Base-by-base conservation (phyloP, 2,888 invertebrate species). In the Dexiosoma caninum region DNA sequence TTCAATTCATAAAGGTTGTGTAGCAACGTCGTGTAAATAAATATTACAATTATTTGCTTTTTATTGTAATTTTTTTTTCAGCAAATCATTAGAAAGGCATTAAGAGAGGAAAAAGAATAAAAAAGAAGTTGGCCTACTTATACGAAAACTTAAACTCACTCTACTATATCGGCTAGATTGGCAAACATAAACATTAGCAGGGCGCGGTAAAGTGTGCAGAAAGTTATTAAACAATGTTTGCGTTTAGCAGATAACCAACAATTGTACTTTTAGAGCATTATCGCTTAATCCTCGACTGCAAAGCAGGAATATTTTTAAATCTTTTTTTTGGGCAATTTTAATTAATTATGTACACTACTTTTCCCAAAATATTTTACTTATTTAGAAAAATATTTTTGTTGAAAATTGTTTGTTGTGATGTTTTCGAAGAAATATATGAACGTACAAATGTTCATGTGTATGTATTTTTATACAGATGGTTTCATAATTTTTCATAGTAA, bases 61-160 rank as follows among this genome's bases (percentile, higher is more conserved):
- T 51, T 30, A 51, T 51, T 53, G 30, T 53, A 27, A 2, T 23
- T 42, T 57, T 62, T 64, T 71, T 57, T 42, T n/a, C 66, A 42
- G 42, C 23, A 78, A 67, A 60, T 59, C 14, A 67, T 62, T 76
- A 67, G 71, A 80, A 80, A 80, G 75, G 59, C 66, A 66, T 66
- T 59, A 19, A 21, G 16, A 35, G 23, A 12, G 16, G 55, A 57
- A 72, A 55, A 64, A 70, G 60, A 75, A 59, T 66, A 53, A 60
- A 71, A 77, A 81, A 71, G 80, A 81, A 81, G 80, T 81, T 81
- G 80, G 76, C 80, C 80, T 81, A 81, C 76, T 72, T 77, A 76
- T 71, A 62, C 60, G 67, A 49, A 75, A 70, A 64, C 55, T 70
- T 14, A 60, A 66, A 46, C 59, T 66, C 67, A 75, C 32, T 67